These are phyloP conservation scores for Chromobotia macracanthus DNA, from an alignment of 2,797 vertebrate species.

Conservation along the genomic window DNA sequence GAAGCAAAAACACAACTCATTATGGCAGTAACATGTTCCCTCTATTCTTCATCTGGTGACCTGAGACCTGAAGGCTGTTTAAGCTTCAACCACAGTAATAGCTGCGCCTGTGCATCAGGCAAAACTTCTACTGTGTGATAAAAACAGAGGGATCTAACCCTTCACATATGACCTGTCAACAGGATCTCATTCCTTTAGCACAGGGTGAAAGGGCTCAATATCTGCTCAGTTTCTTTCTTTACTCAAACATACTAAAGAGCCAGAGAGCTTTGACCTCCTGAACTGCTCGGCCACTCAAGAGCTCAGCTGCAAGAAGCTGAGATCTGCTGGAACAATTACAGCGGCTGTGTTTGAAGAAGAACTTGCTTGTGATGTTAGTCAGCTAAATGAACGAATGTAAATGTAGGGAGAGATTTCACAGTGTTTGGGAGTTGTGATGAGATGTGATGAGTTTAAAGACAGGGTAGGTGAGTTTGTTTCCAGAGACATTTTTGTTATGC, in stretches of 20 bases:
- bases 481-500: too few relatives aligned
- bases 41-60: constrained; percentile 29
- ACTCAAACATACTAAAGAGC: constrained; percentile 55
- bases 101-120: constrained; percentile 43
- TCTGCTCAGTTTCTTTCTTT: constrained; percentile 43
- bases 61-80: constrained; percentile 22
- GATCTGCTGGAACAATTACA: constrained; percentile 59
- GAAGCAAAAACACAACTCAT: constrained; percentile 35
- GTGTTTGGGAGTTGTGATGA: neutral
- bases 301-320: constrained; percentile 44
- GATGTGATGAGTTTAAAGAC: neutral
- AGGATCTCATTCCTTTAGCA: constrained; percentile 46
- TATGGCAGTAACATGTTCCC: neutral
- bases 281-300: constrained; percentile 48
- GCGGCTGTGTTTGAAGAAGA: neutral
- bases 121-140: constrained; percentile 34
- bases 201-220: constrained; percentile 48
- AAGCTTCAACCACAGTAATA: constrained; percentile 8
- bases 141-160: constrained; percentile 44
- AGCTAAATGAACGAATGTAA: neutral
- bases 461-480: too few relatives aligned
- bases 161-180: constrained; percentile 61
- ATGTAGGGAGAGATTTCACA: neutral
- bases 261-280: constrained; percentile 45
- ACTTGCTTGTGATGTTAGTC: neutral